Conservation (phyloP, 2,888 invertebrate genomes). For the Lapara coniferarum region DNA sequence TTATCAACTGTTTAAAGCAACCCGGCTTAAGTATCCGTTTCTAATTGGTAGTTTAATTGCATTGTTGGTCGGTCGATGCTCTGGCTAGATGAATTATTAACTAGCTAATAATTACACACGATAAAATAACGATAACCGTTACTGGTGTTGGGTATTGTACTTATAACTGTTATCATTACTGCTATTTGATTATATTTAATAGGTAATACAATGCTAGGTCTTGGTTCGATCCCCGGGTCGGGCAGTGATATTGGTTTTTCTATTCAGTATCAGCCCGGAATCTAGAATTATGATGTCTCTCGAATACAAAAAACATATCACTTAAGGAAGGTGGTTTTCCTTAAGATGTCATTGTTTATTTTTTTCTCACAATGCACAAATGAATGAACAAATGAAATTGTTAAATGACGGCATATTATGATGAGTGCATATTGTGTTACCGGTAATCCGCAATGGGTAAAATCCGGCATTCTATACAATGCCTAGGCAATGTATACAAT, state of each 20-base stretch:
- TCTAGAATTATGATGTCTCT: too few species aligned
- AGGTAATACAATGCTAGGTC: too few species aligned
- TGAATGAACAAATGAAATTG: not conserved
- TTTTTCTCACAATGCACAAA: slow-evolving; percentile 6
- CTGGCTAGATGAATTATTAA: slow-evolving; percentile 23
- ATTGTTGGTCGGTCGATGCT: slow-evolving; percentile 26
- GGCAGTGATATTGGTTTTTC: too few species aligned
- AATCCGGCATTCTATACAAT: too few species aligned
- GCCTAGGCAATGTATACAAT: too few species aligned
- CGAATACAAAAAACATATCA: too few species aligned
- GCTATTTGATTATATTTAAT: not conserved
- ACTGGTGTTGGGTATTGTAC: not conserved
- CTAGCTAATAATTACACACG: slow-evolving; percentile 5
- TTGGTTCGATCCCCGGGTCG: too few species aligned
- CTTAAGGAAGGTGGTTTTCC: too few species aligned
- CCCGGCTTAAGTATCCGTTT: slow-evolving; percentile 1
- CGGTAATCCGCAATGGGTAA: not conserved
- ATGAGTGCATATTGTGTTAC: not conserved
- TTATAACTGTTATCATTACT: not conserved
- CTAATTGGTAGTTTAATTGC: slow-evolving; percentile 25
- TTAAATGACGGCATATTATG: not conserved
- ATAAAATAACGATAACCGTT: slow-evolving; percentile 11
- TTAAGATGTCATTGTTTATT: not conserved
- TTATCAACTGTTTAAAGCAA: not conserved
- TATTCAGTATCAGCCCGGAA: too few species aligned